Percentiles rank a stretch among this genome's conserved stretches.
Conservation (phyloP, 2,888 invertebrate species). For the Liodrosophila aerea region DNA sequence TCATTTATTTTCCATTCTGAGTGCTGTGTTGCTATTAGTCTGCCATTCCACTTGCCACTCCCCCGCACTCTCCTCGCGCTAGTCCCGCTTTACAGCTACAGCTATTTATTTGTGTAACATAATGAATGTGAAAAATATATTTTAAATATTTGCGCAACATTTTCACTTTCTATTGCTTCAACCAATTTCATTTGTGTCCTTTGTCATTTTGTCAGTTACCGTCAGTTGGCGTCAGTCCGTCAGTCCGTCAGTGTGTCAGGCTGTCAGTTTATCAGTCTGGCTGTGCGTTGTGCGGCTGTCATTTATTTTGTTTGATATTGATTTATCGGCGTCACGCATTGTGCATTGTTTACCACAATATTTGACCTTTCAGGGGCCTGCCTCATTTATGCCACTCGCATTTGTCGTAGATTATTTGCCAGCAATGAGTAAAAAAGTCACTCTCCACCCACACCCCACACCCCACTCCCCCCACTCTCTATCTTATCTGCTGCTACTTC, state of each 20-base stretch:
- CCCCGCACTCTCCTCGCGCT: no score
- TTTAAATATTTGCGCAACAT: constrained; percentile 61
- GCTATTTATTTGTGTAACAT: not conserved
- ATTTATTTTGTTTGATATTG: constrained; percentile 51
- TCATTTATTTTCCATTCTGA: not conserved
- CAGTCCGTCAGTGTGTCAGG: constrained; percentile 16
- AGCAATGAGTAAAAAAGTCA: constrained; percentile 36
- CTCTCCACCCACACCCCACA: not conserved
- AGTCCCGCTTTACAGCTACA: no score
- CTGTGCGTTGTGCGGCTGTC: constrained; percentile 22
- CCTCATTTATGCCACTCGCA: constrained; percentile 19
- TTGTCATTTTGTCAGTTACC: constrained; percentile 23
- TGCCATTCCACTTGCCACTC: not conserved
- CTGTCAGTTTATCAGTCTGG: constrained; percentile 17
- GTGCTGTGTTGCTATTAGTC: not conserved
- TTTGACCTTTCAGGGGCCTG: constrained; percentile 55
- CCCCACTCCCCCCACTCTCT: not conserved
- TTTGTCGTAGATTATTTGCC: constrained; percentile 48
- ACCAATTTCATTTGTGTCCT: constrained; percentile 21
- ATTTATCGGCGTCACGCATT: constrained; percentile 61
- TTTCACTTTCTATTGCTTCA: constrained; percentile 8
- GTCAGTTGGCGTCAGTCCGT: constrained; percentile 15
- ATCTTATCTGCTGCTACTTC: not conserved
- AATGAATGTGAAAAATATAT: constrained; percentile 12
- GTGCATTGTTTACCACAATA: constrained; percentile 53